phyloP scores from a whole-genome alignment of 2,888 invertebrate species.

The Himalopsyche tibetana region DNA sequence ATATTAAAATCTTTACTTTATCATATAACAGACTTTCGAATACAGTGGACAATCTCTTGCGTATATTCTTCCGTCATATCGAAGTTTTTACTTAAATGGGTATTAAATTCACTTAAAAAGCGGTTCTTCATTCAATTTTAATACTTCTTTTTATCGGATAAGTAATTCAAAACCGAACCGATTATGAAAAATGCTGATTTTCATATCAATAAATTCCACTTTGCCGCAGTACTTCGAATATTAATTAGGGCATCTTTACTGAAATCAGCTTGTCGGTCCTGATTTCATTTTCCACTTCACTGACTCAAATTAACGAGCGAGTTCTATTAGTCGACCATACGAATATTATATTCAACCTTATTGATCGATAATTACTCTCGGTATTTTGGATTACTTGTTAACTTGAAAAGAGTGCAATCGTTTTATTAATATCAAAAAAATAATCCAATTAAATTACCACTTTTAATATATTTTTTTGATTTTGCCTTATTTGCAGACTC shows the following conservation, averaged over 20 bases:
- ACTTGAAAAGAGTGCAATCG: background rate
- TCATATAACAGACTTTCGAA: no score
- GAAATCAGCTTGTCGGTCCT: conserved; percentile 15
- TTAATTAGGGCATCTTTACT: conserved; percentile 49
- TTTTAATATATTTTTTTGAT: no score
- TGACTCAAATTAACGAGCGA: conserved; percentile 57
- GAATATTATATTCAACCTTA: background rate
- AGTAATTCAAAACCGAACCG: background rate
- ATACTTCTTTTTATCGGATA: no score
- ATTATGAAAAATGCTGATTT: conserved; percentile 10
- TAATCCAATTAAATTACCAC: no score
- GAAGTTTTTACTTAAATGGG: no score
- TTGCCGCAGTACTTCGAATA: conserved; percentile 32
- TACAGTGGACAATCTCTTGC: no score
- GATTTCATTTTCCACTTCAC: conserved; percentile 54
- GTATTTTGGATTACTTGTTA: background rate
- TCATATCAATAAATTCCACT: conserved; percentile 34
- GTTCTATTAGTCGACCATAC: background rate
- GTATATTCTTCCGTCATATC: no score
- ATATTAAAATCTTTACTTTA: no score
- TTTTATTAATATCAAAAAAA: no score
- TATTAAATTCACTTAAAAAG: no score
- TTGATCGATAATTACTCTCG: background rate
- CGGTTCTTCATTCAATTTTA: no score
- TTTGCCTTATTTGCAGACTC: no score